phyloP scores from a whole-genome alignment of 2,888 invertebrate species.

The Chymomyza caudatula region DNA sequence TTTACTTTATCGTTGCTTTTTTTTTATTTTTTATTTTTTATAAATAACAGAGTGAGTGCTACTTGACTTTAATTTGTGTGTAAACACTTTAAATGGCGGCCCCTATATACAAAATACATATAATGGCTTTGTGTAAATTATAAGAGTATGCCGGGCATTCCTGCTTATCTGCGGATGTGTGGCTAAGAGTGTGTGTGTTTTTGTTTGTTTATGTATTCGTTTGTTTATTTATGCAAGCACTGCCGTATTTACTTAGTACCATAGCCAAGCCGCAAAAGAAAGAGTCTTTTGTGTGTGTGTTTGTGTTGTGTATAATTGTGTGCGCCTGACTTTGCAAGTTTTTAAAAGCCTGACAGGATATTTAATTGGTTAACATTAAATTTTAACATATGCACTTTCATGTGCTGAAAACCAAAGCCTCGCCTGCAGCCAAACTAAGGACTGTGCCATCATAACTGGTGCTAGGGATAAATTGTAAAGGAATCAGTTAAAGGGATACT shows the following conservation, averaged over 20 bases:
- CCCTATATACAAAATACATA: slow-evolving; percentile 1
- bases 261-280: slow-evolving; percentile 19
- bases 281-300: background rate
- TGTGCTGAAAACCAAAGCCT: slow-evolving; percentile 47
- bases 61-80: slow-evolving; percentile 67
- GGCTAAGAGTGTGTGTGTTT: slow-evolving; percentile 13
- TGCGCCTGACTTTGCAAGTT: background rate
- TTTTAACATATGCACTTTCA: slow-evolving; percentile 6
- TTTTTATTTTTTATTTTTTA: background rate
- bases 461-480: slow-evolving; percentile 19
- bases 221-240: slow-evolving; percentile 48
- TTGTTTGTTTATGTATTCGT: slow-evolving; percentile 49
- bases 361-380: slow-evolving; percentile 38
- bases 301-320: slow-evolving; percentile 1
- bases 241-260: slow-evolving; percentile 47
- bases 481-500: background rate
- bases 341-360: slow-evolving; percentile 20
- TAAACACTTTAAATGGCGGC: slow-evolving; percentile 62
- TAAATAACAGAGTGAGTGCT: slow-evolving; percentile 26
- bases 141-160: slow-evolving; percentile 39
- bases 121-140: slow-evolving; percentile 16
- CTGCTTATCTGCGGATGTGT: background rate
- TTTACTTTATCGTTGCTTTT: slow-evolving; percentile 13
- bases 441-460: slow-evolving; percentile 28
- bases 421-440: slow-evolving; percentile 48